Evolutionary conservation across 2,113 vertebrate genomes (phyloP).

Genomic region (Pelusios castaneus): DNA sequence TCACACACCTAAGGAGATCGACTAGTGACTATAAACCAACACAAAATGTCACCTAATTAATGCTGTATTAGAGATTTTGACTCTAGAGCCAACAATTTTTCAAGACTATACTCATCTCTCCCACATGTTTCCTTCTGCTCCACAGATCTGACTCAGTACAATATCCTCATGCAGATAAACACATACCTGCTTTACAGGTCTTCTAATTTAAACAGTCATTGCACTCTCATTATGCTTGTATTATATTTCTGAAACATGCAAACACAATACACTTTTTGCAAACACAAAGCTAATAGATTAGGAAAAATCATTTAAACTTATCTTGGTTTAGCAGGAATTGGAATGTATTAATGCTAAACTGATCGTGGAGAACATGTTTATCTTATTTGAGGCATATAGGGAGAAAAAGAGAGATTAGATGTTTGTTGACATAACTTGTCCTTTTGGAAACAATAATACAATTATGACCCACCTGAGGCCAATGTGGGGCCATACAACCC

Average conservation of each 20-base stretch:
- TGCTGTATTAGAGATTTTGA: not conserved
- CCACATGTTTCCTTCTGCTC: not conserved
- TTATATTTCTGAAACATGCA: not conserved
- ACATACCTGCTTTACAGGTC: not conserved
- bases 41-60: not conserved
- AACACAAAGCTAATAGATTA: not conserved
- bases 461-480: not conserved
- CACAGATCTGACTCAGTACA: not conserved
- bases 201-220: not conserved
- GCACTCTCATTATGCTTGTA: not conserved
- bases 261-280: not conserved
- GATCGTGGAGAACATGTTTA: not conserved
- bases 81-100: not conserved
- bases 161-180: not conserved
- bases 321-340: not conserved
- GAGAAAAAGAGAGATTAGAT: not conserved
- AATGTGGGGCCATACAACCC: not conserved
- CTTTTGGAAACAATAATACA: not conserved
- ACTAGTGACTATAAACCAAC: not conserved
- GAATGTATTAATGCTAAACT: not conserved
- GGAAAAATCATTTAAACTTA: not conserved
- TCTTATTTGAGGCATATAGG: not conserved
- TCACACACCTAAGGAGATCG: not conserved
- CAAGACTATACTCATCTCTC: not conserved
- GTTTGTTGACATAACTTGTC: not conserved